phyloP scores from a whole-genome alignment of 2,113 vertebrate genomes.

The Marmota flaviventris region DNA sequence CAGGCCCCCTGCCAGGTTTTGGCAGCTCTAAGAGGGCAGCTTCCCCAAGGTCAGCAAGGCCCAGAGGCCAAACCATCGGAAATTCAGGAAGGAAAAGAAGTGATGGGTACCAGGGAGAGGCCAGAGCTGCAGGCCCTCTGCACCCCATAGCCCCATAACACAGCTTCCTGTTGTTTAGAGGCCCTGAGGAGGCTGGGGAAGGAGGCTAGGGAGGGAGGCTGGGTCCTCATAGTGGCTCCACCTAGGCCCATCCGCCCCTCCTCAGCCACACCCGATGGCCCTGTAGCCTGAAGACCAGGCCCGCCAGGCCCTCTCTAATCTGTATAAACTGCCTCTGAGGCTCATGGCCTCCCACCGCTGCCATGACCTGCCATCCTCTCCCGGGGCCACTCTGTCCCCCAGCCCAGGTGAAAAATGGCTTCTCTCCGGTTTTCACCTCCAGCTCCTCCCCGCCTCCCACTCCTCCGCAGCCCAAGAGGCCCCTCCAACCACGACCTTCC shows the following conservation, averaged over 20 bases:
- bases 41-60: not conserved
- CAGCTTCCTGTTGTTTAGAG: not conserved
- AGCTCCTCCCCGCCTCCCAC: no score
- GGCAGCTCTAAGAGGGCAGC: not conserved
- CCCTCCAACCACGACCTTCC: not conserved
- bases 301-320: not conserved
- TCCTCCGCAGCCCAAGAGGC: no score
- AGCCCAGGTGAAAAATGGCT: not conserved
- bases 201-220: not conserved
- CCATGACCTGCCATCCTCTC: no score
- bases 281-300: not conserved
- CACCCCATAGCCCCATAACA: accelerated
- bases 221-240: not conserved
- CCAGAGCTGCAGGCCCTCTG: not conserved
- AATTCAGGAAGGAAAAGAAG: not conserved
- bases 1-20: not conserved
- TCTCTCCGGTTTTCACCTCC: not conserved
- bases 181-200: not conserved
- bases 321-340: not conserved
- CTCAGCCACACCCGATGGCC: not conserved
- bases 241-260: not conserved
- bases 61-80: not conserved
- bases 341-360: not conserved
- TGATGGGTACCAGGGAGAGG: no score
- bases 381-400: not conserved